Evolutionary conservation across 2,113 vertebrate genomes (phyloP).

Genomic region (Rhineura floridana): DNA sequence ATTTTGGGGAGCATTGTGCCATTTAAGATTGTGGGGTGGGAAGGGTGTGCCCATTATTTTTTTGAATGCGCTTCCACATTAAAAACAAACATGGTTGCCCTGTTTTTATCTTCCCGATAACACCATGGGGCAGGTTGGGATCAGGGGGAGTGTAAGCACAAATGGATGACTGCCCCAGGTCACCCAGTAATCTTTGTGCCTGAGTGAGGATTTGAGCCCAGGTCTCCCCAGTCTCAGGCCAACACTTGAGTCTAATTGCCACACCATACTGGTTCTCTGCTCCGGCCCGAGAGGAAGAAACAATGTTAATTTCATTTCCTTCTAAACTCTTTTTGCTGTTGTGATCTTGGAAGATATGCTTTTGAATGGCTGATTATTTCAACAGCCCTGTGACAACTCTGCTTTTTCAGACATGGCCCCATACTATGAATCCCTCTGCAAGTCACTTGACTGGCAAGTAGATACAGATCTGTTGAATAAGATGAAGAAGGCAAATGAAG

Average conservation of each 20-base stretch:
- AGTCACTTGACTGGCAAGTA: constrained; percentile 92
- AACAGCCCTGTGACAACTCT: background rate
- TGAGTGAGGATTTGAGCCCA: background rate
- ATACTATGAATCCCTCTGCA: constrained; percentile 92
- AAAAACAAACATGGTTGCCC: background rate
- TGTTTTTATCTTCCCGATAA: background rate
- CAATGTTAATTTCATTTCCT: background rate
- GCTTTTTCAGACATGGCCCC: constrained; percentile 90
- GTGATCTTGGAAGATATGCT: background rate
- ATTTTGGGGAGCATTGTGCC: background rate
- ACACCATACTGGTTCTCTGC: background rate
- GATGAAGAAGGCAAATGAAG: constrained; percentile 97
- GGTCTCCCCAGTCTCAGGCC: background rate
- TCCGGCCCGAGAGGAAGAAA: no score
- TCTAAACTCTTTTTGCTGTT: background rate
- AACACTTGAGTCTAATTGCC: background rate
- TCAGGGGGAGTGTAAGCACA: background rate
- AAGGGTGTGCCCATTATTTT: background rate
- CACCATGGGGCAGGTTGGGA: background rate
- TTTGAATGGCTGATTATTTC: background rate
- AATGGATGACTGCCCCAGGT: background rate
- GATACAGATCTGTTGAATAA: constrained; percentile 87
- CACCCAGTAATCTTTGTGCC: background rate
- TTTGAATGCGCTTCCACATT: background rate
- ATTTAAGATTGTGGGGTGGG: no score